Evolutionary conservation across 2,888 invertebrate species (phyloP).

Genomic region (Phymatocera aterrima): DNA sequence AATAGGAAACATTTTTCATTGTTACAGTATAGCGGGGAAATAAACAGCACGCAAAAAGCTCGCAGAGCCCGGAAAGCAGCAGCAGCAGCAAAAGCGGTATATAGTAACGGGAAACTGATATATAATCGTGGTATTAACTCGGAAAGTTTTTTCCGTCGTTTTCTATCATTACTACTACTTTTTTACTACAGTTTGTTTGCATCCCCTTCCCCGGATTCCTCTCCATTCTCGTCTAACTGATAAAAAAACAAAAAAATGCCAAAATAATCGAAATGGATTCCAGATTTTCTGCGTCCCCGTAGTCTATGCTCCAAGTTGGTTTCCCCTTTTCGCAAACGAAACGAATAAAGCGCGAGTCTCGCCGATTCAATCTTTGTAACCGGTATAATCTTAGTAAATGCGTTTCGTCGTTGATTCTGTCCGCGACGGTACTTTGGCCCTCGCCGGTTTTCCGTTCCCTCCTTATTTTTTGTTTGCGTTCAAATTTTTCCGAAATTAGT

Average conservation of each 20-base stretch:
- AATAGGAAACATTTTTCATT: conserved; percentile 34
- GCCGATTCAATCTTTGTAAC: neutral
- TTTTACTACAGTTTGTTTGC: neutral
- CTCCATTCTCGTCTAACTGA: neutral
- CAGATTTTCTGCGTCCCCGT: neutral
- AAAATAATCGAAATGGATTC: neutral
- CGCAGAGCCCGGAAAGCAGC: neutral
- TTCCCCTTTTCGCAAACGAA: neutral
- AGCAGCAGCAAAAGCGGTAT: neutral
- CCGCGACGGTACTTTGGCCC: too few species aligned
- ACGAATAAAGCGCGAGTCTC: too few species aligned
- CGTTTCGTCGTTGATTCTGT: too few species aligned
- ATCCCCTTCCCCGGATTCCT: neutral
- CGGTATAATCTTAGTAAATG: too few species aligned
- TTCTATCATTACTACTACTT: neutral
- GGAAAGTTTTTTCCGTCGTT: neutral
- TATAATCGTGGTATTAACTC: conserved; percentile 26
- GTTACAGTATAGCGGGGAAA: neutral
- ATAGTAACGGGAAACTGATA: conserved; percentile 10
- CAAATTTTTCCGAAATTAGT: too few species aligned
- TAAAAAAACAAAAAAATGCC: neutral
- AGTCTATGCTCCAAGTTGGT: neutral
- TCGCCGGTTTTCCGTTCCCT: too few species aligned
- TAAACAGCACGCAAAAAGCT: conserved; percentile 1
- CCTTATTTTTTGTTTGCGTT: too few species aligned